Evolutionary conservation across 1,140 invertebrate genomes (phyloP).

Genomic region (Phocides pigmalion): DNA sequence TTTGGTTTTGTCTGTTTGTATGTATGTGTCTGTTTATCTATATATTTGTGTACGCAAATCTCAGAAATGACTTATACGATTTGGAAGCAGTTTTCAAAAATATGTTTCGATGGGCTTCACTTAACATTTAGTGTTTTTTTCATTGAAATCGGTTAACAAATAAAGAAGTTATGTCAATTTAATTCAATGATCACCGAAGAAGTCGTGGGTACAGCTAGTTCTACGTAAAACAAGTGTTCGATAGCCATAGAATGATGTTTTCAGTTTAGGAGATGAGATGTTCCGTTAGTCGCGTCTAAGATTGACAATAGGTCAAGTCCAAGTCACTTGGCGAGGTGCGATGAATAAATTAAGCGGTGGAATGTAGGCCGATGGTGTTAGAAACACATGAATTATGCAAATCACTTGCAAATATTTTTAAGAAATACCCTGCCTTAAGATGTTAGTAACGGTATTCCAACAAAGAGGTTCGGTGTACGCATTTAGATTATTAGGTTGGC

Average conservation of each 20-base stretch:
- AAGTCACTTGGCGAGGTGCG: conserved; percentile 29
- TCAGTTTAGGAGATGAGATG: conserved; percentile 48
- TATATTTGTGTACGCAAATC: no score
- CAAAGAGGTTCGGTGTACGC: not conserved
- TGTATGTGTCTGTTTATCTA: no score
- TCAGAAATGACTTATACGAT: no score
- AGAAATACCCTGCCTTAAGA: not conserved
- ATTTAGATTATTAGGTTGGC: not conserved
- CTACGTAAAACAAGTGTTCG: conserved; percentile 29
- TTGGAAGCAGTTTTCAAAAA: no score
- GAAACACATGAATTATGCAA: conserved; percentile 11
- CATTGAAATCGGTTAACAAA: no score
- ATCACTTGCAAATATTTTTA: conserved; percentile 15
- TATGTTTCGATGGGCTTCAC: no score
- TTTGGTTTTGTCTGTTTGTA: no score
- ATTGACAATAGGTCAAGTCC: conserved; percentile 60
- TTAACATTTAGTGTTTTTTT: no score
- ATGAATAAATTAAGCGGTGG: conserved; percentile 43
- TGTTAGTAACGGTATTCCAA: conserved; percentile 1
- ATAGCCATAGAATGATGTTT: not conserved
- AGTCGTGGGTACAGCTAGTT: no score
- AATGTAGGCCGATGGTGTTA: conserved; percentile 43
- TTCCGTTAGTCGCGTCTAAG: conserved; percentile 66
- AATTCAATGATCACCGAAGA: no score
- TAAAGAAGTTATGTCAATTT: no score